These are phyloP conservation scores for Eupithecia dodoneata DNA, from an alignment of 2,888 invertebrate species.

Conservation along the genomic window DNA sequence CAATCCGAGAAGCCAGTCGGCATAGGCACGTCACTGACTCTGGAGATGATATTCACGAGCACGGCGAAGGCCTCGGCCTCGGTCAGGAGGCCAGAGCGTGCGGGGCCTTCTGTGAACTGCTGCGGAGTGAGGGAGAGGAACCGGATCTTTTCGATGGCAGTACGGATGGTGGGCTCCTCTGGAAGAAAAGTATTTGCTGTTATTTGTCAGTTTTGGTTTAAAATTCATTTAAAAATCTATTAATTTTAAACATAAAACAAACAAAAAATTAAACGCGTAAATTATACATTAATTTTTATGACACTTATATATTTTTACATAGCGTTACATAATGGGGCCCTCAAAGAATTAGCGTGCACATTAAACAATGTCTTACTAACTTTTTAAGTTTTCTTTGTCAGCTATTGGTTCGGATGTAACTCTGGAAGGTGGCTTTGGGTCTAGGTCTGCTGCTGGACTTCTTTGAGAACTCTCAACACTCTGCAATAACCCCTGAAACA, in stretches of 20 bases:
- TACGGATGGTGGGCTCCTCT: constrained; percentile 75
- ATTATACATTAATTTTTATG: too few species aligned
- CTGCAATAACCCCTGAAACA: constrained; percentile 58
- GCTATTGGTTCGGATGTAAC: not conserved
- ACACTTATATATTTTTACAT: too few species aligned
- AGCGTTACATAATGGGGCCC: too few species aligned
- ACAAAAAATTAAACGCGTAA: too few species aligned
- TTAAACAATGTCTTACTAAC: not conserved
- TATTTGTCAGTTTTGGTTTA: not conserved
- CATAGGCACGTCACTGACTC: constrained; percentile 87
- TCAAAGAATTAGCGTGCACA: too few species aligned
- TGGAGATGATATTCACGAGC: constrained; percentile 92
- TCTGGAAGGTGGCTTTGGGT: constrained; percentile 62
- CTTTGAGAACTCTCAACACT: too few species aligned
- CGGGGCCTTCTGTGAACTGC: constrained; percentile 93
- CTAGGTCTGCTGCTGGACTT: constrained; percentile 54
- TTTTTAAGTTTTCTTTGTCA: not conserved
- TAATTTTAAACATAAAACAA: too few species aligned
- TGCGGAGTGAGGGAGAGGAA: constrained; percentile 91
- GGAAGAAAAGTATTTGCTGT: not conserved
- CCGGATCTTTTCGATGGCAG: constrained; percentile 90
- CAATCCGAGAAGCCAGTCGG: constrained; percentile 88
- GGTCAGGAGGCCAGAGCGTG: constrained; percentile 88
- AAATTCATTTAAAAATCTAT: too few species aligned
- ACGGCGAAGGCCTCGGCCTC: constrained; percentile 92